Evolutionary conservation across 2,113 vertebrate genomes (phyloP).

Genomic region (Reinhardtius hippoglossoides): DNA sequence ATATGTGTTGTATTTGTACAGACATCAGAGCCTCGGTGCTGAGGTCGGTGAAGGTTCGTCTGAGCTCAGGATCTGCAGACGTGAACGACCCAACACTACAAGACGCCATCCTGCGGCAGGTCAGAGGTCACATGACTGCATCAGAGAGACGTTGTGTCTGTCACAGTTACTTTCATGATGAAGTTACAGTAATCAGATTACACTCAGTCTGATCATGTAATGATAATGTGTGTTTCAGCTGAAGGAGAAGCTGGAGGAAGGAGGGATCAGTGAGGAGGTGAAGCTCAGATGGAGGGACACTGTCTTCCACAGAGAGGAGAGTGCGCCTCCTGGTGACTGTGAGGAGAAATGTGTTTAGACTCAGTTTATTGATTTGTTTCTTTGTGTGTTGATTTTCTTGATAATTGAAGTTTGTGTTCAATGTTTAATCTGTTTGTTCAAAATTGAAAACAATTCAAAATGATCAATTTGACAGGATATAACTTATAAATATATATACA

Average conservation of each 20-base stretch:
- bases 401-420: too few relatives aligned
- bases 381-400: too few relatives aligned
- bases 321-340: not conserved
- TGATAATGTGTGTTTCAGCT: slow-evolving; percentile 42
- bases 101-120: slow-evolving; percentile 38
- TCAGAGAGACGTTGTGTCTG: not conserved
- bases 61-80: not conserved
- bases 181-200: not conserved
- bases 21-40: not conserved
- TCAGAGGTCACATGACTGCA: slow-evolving; percentile 8
- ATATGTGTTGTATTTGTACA: too few relatives aligned
- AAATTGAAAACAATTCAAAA: too few relatives aligned
- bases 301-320: slow-evolving; percentile 17
- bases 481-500: too few relatives aligned
- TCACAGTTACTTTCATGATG: not conserved
- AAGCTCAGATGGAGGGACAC: slow-evolving; percentile 27
- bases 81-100: not conserved
- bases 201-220: not conserved
- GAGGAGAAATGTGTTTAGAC: not conserved
- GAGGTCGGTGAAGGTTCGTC: slow-evolving; percentile 12
- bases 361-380: not conserved
- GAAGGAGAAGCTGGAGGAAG: slow-evolving; percentile 7
- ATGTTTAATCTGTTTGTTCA: too few relatives aligned
- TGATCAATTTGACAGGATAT: too few relatives aligned
- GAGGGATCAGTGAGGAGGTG: not conserved